Evolutionary conservation across 2,888 invertebrate genomes (phyloP).

Genomic region (Axea sp.): DNA sequence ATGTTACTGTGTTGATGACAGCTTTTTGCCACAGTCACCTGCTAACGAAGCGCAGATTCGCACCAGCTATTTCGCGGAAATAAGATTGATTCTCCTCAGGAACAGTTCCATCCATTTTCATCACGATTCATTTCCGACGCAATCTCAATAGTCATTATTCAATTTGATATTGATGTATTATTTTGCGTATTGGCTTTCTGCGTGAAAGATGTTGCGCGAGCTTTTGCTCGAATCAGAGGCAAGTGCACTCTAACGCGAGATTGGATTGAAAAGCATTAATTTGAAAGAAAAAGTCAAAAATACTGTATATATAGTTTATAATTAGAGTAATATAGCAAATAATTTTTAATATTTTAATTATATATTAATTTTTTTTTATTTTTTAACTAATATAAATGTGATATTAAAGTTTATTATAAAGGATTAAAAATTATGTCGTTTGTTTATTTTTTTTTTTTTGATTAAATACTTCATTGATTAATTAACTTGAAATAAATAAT

Average conservation of each 20-base stretch:
- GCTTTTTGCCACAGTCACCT: slow-evolving; percentile 52
- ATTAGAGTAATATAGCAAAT: too few relatives aligned
- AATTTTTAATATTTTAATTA: too few relatives aligned
- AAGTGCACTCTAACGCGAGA: not conserved
- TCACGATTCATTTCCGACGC: slow-evolving; percentile 54
- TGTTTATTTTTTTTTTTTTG: too few relatives aligned
- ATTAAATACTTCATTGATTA: too few relatives aligned
- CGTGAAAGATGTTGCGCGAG: slow-evolving; percentile 8
- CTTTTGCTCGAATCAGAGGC: not conserved
- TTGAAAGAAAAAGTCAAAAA: not conserved
- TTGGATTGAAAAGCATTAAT: slow-evolving; percentile 3
- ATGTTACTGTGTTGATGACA: too few relatives aligned
- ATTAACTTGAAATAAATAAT: too few relatives aligned
- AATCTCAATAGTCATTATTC: slow-evolving; percentile 58
- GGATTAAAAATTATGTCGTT: too few relatives aligned
- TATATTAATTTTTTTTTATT: too few relatives aligned
- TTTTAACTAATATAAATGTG: too few relatives aligned
- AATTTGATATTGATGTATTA: slow-evolving; percentile 56
- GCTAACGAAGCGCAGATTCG: slow-evolving; percentile 53
- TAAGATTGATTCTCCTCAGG: slow-evolving; percentile 60
- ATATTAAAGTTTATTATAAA: too few relatives aligned
- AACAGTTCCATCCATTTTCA: slow-evolving; percentile 57
- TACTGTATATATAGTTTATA: too few relatives aligned
- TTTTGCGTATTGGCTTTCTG: slow-evolving; percentile 38
- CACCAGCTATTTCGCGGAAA: slow-evolving; percentile 46